These are phyloP conservation scores for Rhamphomyia laevipes DNA, from an alignment of 2,888 invertebrate species.

Conservation along the genomic window DNA sequence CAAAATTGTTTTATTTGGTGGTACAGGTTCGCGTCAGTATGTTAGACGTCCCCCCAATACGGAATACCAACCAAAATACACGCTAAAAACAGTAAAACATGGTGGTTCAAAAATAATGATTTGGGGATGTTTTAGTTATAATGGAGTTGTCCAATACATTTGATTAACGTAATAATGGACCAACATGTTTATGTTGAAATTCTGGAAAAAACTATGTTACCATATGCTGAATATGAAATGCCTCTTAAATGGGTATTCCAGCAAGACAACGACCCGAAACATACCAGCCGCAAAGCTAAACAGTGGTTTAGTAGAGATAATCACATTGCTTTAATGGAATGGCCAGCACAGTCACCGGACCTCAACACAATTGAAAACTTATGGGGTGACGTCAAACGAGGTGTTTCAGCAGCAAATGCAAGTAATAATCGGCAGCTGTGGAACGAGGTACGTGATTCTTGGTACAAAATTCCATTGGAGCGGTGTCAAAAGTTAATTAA, in stretches of 20 bases:
- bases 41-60: not conserved
- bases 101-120: too few relatives aligned
- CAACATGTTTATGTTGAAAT: too few relatives aligned
- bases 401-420: conserved; percentile 1
- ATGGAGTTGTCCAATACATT: not conserved
- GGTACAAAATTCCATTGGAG: not conserved
- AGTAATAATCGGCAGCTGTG: not conserved
- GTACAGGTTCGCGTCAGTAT: not conserved
- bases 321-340: conserved; percentile 5
- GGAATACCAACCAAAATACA: conserved; percentile 2
- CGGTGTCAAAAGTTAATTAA: too few relatives aligned
- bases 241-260: not conserved
- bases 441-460: not conserved
- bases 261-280: conserved; percentile 10
- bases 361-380: conserved; percentile 12
- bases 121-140: conserved; percentile 1
- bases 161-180: too few relatives aligned
- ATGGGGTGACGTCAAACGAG: conserved; percentile 6
- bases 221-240: too few relatives aligned
- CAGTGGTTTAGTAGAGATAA: not conserved
- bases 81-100: not conserved
- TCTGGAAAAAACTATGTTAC: too few relatives aligned
- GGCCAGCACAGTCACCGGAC: conserved; percentile 10
- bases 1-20: conserved; percentile 2
- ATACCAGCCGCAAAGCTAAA: conserved; percentile 1